Conservation (phyloP, 2,888 invertebrate genomes). For the Serripes groenlandicus region DNA sequence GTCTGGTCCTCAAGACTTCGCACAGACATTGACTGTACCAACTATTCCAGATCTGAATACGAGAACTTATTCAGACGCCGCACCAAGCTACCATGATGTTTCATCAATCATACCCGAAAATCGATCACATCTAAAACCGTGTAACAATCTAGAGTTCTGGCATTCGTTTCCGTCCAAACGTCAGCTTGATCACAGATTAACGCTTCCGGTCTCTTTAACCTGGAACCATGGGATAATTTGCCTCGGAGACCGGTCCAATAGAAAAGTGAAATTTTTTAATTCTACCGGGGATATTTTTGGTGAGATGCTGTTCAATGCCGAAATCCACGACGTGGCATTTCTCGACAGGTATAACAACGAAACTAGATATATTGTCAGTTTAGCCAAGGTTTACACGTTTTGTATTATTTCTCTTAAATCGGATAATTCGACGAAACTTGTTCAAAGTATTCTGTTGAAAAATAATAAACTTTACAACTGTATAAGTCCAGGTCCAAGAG, state of each 20-base stretch:
- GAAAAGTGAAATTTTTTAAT: constrained; percentile 53
- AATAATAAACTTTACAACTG: constrained; percentile 29
- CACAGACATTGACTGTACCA: constrained; percentile 2
- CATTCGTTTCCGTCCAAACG: constrained; percentile 57
- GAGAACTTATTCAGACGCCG: neutral
- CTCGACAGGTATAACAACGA: constrained; percentile 42
- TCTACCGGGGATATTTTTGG: constrained; percentile 32
- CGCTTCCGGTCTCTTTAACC: constrained; percentile 34
- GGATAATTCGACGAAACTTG: constrained; percentile 14
- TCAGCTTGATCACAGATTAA: constrained; percentile 42
- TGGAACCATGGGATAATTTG: constrained; percentile 54
- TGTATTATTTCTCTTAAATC: constrained; percentile 37
- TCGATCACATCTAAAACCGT: neutral
- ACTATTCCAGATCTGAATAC: constrained; percentile 16
- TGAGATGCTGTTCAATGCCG: constrained; percentile 42
- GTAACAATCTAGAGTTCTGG: constrained; percentile 44
- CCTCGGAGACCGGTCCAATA: constrained; percentile 54
- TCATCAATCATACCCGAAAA: neutral
- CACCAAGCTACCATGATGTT: constrained; percentile 11
- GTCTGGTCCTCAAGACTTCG: constrained; percentile 29
- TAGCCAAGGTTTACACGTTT: constrained; percentile 42
- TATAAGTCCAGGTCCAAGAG: constrained; percentile 50
- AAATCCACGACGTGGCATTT: constrained; percentile 59
- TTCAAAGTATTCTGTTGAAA: constrained; percentile 27
- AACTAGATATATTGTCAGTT: constrained; percentile 44